These are phyloP conservation scores for Amiota minor DNA, from an alignment of 2,888 invertebrate species.

Conservation along the genomic window DNA sequence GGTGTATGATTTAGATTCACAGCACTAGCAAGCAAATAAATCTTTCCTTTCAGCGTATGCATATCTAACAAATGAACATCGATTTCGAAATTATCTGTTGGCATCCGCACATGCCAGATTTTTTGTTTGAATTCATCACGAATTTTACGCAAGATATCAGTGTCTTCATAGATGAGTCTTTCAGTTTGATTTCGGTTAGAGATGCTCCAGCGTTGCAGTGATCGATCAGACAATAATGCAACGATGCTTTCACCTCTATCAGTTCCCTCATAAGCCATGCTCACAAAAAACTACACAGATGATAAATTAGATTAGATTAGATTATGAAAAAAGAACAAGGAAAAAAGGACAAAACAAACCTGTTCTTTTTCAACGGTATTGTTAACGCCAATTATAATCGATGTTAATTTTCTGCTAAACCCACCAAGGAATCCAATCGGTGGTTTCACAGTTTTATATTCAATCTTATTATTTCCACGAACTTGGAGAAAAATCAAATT, in stretches of 20 bases:
- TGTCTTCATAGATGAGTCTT: slow-evolving; percentile 81
- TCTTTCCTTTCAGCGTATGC: slow-evolving; percentile 79
- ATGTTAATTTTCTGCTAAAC: slow-evolving; percentile 80
- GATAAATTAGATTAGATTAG: background rate
- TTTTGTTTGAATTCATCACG: slow-evolving; percentile 81
- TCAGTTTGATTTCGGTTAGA: slow-evolving; percentile 78
- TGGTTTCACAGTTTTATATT: slow-evolving; percentile 80
- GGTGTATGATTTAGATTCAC: slow-evolving; percentile 79
- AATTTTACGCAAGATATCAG: slow-evolving; percentile 82
- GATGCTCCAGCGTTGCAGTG: slow-evolving; percentile 88
- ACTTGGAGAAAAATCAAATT: slow-evolving; percentile 84
- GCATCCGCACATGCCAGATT: slow-evolving; percentile 77
- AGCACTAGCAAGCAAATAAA: slow-evolving; percentile 83
- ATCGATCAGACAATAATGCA: slow-evolving; percentile 84
- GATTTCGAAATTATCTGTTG: slow-evolving; percentile 77
- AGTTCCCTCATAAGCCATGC: slow-evolving; percentile 77
- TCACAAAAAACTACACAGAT: slow-evolving; percentile 77
- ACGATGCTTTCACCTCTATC: slow-evolving; percentile 76
- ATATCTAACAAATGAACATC: slow-evolving; percentile 86
- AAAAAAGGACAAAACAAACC: slow-evolving; percentile 49
- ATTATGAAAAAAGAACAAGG: background rate
- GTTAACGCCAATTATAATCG: slow-evolving; percentile 73
- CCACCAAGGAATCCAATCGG: slow-evolving; percentile 91
- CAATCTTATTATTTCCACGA: slow-evolving; percentile 78
- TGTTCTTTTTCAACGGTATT: slow-evolving; percentile 71